Percentiles rank a stretch among this genome's conserved stretches.
Evolutionary conservation across 2,797 vertebrate species (phyloP).

Genomic region (Thamnophis elegans): DNA sequence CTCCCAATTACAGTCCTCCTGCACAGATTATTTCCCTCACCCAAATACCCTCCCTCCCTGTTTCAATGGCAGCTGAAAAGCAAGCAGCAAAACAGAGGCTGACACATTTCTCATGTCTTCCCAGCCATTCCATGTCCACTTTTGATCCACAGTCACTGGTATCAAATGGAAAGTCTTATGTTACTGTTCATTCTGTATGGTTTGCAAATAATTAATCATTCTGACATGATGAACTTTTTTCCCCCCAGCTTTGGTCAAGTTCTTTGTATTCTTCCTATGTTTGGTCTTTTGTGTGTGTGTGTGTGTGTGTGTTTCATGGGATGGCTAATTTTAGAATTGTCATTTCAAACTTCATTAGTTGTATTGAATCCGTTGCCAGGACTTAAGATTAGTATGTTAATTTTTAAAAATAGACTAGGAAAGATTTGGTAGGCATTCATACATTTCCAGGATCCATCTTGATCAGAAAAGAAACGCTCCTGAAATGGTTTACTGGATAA

Average conservation of each 20-base stretch:
- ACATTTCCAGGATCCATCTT: background rate
- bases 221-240: background rate
- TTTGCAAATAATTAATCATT: background rate
- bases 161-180: background rate
- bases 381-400: background rate
- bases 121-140: background rate
- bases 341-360: too few relatives aligned
- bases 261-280: background rate
- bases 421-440: background rate
- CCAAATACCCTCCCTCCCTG: too few relatives aligned
- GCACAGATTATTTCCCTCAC: too few relatives aligned
- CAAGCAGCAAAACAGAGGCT: too few relatives aligned
- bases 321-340: background rate
- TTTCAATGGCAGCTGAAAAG: too few relatives aligned
- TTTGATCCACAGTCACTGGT: background rate
- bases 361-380: background rate
- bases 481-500: background rate
- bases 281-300: background rate
- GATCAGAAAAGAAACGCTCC: background rate
- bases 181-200: background rate
- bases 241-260: background rate
- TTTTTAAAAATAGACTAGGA: background rate
- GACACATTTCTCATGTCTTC: background rate
- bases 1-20: too few relatives aligned
- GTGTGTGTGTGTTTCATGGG: background rate